phyloP scores from a whole-genome alignment of 2,797 vertebrate species.

The Coreius guichenoti region DNA sequence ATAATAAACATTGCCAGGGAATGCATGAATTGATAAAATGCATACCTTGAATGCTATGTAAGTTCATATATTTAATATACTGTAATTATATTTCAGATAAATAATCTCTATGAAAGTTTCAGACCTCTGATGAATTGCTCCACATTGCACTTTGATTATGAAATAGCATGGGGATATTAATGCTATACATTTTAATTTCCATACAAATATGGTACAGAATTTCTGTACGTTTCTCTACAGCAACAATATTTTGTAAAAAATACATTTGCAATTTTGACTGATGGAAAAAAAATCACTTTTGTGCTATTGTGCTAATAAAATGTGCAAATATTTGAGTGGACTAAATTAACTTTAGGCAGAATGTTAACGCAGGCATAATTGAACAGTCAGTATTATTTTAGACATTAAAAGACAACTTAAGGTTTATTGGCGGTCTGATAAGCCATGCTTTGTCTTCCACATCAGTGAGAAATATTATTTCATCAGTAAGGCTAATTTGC shows the following conservation, averaged over 20 bases:
- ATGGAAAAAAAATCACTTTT: background rate
- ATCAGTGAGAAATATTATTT: conserved; percentile 13
- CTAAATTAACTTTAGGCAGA: background rate
- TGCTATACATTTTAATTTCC: background rate
- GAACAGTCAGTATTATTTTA: background rate
- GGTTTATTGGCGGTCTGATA: background rate
- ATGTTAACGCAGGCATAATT: background rate
- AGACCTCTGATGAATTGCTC: background rate
- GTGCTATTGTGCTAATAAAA: no score
- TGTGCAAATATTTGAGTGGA: background rate
- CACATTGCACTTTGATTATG: background rate
- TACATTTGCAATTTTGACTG: no score
- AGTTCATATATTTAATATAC: background rate
- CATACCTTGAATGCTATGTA: background rate
- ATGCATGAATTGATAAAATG: background rate
- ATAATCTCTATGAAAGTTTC: background rate
- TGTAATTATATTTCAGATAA: no score
- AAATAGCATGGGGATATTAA: background rate
- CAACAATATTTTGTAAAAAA: background rate
- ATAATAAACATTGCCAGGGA: no score
- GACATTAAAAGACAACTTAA: background rate
- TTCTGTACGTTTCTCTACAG: no score
- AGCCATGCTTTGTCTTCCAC: background rate
- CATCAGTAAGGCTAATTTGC: background rate
- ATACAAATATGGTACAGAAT: background rate